phyloP scores from a whole-genome alignment of 2,797 vertebrate genomes.

The Merluccius polli region DNA sequence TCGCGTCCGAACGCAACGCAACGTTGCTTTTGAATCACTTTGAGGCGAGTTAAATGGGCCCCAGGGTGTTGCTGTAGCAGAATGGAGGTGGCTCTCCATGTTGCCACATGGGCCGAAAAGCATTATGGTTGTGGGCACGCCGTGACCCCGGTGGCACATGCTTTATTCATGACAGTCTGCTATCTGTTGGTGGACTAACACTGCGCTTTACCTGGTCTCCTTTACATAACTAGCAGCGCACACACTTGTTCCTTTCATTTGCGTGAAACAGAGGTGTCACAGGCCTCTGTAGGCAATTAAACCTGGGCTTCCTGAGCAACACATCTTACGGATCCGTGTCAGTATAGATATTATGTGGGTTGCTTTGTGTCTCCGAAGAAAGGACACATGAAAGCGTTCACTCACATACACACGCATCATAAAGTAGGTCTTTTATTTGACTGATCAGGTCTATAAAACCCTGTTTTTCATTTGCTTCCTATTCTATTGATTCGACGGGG shows the following conservation, averaged over 20 bases:
- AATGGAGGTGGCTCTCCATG: background rate
- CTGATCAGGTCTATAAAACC: constrained; percentile 41
- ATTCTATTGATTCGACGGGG: constrained; percentile 43
- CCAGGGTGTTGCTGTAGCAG: constrained; percentile 22
- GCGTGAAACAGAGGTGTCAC: background rate
- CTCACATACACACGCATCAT: constrained; percentile 6
- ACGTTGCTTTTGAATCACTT: constrained; percentile 36
- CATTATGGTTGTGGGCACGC: background rate
- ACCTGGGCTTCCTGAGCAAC: too few species aligned
- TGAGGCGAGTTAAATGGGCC: constrained; percentile 28
- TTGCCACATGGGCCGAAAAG: background rate
- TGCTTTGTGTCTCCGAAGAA: background rate
- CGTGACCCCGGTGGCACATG: background rate
- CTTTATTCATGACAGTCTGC: background rate
- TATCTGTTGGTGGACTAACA: background rate
- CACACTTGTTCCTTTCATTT: background rate
- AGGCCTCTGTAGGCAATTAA: background rate
- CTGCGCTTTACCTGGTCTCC: background rate
- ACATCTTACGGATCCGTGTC: background rate
- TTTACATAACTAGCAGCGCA: background rate
- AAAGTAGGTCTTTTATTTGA: constrained; percentile 19
- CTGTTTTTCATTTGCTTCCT: constrained; percentile 13
- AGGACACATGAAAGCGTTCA: background rate
- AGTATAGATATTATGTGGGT: background rate
- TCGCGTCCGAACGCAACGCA: constrained; percentile 20